A percentile compares a stretch with the other conserved stretches of the same genome.
phyloP scores from a whole-genome alignment of 1,140 invertebrate species.

The Cecropterus lyciades region DNA sequence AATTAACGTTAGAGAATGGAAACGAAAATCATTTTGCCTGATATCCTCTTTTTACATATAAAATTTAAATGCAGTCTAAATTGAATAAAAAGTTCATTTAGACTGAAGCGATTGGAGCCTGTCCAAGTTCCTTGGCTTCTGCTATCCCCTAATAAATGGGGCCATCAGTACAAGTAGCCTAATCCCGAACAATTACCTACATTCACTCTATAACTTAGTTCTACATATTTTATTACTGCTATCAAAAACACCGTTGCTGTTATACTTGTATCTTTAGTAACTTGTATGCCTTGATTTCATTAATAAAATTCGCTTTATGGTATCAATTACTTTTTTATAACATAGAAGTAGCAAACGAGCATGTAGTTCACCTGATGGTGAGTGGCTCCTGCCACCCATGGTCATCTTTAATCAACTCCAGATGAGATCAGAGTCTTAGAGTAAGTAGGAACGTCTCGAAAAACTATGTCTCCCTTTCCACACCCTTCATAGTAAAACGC shows the following conservation, averaged over 20 bases:
- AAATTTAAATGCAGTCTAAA: constrained; percentile 46
- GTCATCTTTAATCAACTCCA: too few relatives aligned
- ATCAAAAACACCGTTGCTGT: constrained; percentile 19
- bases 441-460: too few relatives aligned
- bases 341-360: too few relatives aligned
- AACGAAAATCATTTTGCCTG: constrained; percentile 11
- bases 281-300: too few relatives aligned
- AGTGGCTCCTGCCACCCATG: too few relatives aligned
- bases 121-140: constrained; percentile 63
- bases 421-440: too few relatives aligned
- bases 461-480: too few relatives aligned
- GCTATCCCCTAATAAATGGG: constrained; percentile 61
- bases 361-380: too few relatives aligned
- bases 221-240: constrained; percentile 20
- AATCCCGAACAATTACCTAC: constrained; percentile 38
- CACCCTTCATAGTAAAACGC: too few relatives aligned
- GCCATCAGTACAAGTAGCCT: constrained; percentile 46
- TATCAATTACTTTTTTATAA: too few relatives aligned
- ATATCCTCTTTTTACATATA: constrained; percentile 28
- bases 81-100: constrained; percentile 63
- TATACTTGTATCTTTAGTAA: background rate
- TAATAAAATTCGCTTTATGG: too few relatives aligned
- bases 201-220: constrained; percentile 28
- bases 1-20: too few relatives aligned
- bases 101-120: constrained; percentile 58